Percentiles rank a stretch among this genome's conserved stretches.
phyloP scores from a whole-genome alignment of 64 coral and sea anemone genomes.

The Montipora foliosa region DNA sequence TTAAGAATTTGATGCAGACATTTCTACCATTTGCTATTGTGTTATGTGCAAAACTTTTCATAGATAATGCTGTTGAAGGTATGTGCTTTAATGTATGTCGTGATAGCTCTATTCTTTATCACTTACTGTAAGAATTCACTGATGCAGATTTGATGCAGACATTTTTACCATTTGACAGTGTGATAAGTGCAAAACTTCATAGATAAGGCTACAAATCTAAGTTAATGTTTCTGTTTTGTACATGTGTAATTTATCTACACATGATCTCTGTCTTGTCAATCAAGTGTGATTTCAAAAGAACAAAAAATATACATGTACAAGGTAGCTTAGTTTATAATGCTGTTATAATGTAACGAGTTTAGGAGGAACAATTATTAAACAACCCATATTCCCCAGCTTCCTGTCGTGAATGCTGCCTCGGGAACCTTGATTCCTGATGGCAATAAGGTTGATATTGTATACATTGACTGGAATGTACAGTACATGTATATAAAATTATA shows the following conservation, averaged over 20 bases:
- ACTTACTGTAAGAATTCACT: conserved; percentile 29
- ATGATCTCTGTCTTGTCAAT: background rate
- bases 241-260: background rate
- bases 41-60: conserved; percentile 94
- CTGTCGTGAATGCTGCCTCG: too few species aligned
- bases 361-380: too few species aligned
- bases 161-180: conserved; percentile 86
- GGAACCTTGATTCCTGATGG: too few species aligned
- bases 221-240: conserved; percentile 94
- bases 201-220: conserved; percentile 97
- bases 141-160: conserved; percentile 94
- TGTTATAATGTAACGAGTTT: too few species aligned
- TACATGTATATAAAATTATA: background rate
- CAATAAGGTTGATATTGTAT: too few species aligned
- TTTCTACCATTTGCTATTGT: conserved; percentile 88
- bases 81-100: background rate
- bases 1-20: conserved; percentile 70
- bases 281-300: background rate
- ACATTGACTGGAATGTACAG: background rate
- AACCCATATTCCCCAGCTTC: too few species aligned
- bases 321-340: too few species aligned
- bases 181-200: conserved; percentile 98
- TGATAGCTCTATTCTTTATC: conserved; percentile 80
- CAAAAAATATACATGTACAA: background rate
- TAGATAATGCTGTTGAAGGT: conserved; percentile 79